Evolutionary conservation across 2,113 vertebrate species (phyloP).

Genomic region (Castor canadensis): DNA sequence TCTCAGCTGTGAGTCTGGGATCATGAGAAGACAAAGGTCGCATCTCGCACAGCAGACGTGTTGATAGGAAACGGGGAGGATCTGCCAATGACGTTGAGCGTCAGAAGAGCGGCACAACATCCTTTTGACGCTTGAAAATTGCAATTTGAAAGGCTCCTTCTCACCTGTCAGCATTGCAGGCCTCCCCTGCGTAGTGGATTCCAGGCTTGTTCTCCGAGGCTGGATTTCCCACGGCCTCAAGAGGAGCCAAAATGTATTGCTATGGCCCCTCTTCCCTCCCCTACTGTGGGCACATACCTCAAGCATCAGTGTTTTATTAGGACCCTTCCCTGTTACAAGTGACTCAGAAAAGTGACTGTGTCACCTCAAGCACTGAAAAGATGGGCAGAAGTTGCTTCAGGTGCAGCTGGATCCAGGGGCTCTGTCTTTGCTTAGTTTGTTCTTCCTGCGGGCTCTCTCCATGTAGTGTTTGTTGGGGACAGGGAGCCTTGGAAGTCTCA

Average conservation of each 20-base stretch:
- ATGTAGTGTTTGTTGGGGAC: not conserved
- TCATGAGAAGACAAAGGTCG: not conserved
- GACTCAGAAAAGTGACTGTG: not conserved
- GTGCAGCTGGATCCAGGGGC: not conserved
- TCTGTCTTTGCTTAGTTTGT: not conserved
- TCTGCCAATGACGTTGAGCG: not conserved
- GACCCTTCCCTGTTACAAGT: not conserved
- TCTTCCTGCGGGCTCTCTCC: not conserved
- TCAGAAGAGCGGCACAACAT: not conserved
- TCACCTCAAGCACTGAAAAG: not conserved
- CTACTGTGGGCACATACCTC: not conserved
- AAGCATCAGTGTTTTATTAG: not conserved
- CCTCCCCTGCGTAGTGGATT: not conserved
- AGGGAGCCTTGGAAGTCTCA: not conserved
- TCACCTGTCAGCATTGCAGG: constrained; percentile 41
- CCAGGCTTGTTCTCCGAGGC: not conserved
- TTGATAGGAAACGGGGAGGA: constrained; percentile 55
- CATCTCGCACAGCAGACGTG: constrained; percentile 16
- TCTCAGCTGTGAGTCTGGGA: constrained; percentile 29
- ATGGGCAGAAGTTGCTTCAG: not conserved
- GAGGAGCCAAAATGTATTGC: not conserved
- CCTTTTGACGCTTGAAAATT: constrained; percentile 75
- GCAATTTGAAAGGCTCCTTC: constrained; percentile 51
- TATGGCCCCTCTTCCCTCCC: not conserved
- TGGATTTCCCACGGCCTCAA: not conserved